A percentile compares a stretch with the other conserved stretches of the same genome.
phyloP scores from a whole-genome alignment of 2,888 invertebrate genomes.

The Steromphala cineraria region DNA sequence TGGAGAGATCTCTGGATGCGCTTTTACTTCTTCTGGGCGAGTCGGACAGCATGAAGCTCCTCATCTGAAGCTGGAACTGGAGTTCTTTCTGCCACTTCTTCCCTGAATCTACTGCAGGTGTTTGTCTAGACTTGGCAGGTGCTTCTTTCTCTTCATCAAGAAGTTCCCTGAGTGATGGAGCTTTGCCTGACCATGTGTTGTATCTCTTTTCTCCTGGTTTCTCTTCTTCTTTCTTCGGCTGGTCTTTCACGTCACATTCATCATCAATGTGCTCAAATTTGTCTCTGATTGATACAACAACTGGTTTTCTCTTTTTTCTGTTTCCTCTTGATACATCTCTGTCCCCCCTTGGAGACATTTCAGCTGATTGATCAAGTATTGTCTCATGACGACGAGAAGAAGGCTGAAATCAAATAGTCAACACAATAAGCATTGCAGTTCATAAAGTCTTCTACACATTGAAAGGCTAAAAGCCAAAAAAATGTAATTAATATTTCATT shows the following conservation, averaged over 20 bases:
- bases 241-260: neutral
- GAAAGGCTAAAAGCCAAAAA: too few species aligned
- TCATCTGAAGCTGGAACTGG: neutral
- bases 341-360: neutral
- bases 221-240: neutral
- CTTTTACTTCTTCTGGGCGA: slow-evolving; percentile 8
- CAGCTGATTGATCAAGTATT: neutral
- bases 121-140: neutral
- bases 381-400: neutral
- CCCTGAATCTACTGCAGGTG: neutral
- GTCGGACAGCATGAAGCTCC: neutral
- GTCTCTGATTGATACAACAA: neutral
- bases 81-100: neutral
- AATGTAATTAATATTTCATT: too few species aligned
- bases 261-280: neutral
- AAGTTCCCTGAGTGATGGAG: neutral
- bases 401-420: neutral
- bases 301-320: neutral
- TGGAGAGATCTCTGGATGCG: neutral
- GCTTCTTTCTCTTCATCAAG: neutral
- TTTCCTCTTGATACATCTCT: neutral
- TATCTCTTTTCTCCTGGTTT: neutral
- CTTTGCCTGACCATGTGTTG: neutral
- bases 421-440: neutral
- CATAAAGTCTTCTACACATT: too few species aligned